Conservation (phyloP, 2,888 invertebrate genomes). For the Dysmachus trigonus region DNA sequence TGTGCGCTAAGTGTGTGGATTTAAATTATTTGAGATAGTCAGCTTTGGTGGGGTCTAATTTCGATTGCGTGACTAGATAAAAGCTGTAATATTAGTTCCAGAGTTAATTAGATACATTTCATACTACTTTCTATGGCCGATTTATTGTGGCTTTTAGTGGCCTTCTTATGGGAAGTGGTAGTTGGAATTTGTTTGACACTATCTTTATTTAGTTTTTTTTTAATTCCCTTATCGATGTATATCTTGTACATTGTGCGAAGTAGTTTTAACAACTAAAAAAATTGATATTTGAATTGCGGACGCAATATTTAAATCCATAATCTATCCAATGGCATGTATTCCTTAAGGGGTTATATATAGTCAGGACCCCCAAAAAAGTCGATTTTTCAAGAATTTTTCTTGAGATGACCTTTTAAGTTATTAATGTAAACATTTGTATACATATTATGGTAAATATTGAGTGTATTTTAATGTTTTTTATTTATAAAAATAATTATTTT, state of each 20-base stretch:
- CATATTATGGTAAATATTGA: too few relatives aligned
- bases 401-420: too few relatives aligned
- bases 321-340: too few relatives aligned
- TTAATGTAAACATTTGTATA: too few relatives aligned
- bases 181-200: background rate
- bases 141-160: background rate
- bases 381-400: too few relatives aligned
- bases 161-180: background rate
- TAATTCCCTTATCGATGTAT: background rate
- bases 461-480: too few relatives aligned
- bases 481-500: too few relatives aligned
- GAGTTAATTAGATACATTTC: conserved; percentile 52
- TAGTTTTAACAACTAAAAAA: background rate
- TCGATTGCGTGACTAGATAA: conserved; percentile 61
- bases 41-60: conserved; percentile 60
- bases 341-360: too few relatives aligned
- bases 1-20: conserved; percentile 10
- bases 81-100: conserved; percentile 51
- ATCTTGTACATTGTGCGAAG: background rate
- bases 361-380: too few relatives aligned
- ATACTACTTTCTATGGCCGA: background rate
- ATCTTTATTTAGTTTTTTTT: background rate
- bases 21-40: conserved; percentile 35
- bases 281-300: too few relatives aligned
- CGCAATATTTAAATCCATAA: too few relatives aligned